Conservation (phyloP, 2,888 invertebrate genomes). For the Polydrusus tereticollis region DNA sequence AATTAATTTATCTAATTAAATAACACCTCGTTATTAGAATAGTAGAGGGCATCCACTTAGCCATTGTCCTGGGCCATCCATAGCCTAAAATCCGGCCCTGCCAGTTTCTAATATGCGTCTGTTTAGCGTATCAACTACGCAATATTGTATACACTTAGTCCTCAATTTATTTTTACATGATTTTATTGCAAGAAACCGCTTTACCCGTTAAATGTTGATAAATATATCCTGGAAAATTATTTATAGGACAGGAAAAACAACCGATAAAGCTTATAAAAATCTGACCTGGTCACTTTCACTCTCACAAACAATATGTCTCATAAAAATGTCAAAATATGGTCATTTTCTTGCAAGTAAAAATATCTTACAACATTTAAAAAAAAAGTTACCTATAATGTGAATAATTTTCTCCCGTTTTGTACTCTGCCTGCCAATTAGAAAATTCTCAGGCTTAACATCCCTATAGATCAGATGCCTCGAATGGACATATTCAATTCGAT, state of each 20-base stretch:
- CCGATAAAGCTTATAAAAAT: neutral
- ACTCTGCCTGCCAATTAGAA: conserved; percentile 98
- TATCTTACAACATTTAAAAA: no score
- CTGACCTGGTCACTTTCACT: neutral
- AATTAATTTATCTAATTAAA: no score
- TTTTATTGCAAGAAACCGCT: neutral
- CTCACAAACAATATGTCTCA: no score
- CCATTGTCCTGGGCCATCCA: no score
- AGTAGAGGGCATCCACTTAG: no score
- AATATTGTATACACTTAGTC: neutral
- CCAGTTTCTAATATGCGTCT: no score
- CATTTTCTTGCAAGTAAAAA: no score
- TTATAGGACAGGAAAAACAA: neutral
- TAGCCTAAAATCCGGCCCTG: no score
- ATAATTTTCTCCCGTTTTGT: conserved; percentile 99
- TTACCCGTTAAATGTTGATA: neutral
- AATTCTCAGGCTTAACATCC: conserved; percentile 99
- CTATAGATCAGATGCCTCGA: conserved; percentile 99
- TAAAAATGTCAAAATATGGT: no score
- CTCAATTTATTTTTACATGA: conserved; percentile 2
- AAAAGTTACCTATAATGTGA: conserved; percentile 91
- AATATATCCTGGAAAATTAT: neutral
- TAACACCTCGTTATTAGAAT: no score
- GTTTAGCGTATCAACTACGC: neutral
- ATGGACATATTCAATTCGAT: conserved; percentile 99